These are phyloP conservation scores for Zaprionus davidi DNA, from an alignment of 1,140 invertebrate species.

Conservation along the genomic window DNA sequence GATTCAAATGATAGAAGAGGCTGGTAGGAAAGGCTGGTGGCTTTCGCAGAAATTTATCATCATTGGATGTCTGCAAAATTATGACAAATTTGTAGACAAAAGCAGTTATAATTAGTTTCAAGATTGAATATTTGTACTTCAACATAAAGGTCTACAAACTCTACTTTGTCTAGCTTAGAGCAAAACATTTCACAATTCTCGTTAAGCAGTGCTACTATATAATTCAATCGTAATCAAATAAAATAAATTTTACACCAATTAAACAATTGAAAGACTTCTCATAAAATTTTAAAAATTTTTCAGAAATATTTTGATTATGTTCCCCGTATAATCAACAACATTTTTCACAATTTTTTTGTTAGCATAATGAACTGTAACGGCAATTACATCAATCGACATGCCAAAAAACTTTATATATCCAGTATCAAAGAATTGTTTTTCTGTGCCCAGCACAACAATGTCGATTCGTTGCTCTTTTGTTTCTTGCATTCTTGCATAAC, in stretches of 20 bases:
- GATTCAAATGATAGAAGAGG: neutral
- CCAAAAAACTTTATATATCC: neutral
- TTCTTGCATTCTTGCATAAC: neutral
- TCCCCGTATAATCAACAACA: no score
- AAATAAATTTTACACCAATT: neutral
- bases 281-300: neutral
- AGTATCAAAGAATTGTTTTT: neutral
- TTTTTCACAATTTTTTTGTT: no score
- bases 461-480: neutral
- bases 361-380: neutral
- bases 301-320: neutral
- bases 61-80: neutral
- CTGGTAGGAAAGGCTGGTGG: neutral
- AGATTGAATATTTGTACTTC: no score
- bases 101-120: no score
- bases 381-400: neutral
- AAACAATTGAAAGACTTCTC: neutral
- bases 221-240: neutral
- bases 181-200: no score
- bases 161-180: no score
- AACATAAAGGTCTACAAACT: no score
- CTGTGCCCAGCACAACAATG: neutral
- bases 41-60: neutral
- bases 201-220: neutral
- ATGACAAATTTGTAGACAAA: no score